Conservation (phyloP, 2,797 vertebrate genomes). For the Lacerta agilis region DNA sequence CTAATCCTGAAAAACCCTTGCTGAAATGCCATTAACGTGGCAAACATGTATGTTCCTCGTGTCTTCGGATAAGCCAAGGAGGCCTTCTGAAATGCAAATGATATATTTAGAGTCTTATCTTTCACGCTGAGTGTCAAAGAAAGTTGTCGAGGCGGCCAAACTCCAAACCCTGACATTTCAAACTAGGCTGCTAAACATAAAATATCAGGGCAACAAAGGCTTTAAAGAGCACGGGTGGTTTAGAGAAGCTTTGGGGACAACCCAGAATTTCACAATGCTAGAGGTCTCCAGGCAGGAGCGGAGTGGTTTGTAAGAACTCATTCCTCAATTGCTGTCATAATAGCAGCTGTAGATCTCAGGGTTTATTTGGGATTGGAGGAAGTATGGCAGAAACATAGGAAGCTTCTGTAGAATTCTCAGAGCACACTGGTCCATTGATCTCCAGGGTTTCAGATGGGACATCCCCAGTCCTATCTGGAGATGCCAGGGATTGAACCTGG, state of each 20-base stretch:
- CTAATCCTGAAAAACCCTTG: neutral
- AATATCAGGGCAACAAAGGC: neutral
- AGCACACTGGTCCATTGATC: too few species aligned
- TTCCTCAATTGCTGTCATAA: neutral
- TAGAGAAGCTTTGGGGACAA: neutral
- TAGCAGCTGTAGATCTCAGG: neutral
- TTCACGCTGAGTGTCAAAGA: neutral
- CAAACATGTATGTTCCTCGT: neutral
- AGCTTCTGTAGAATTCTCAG: too few species aligned
- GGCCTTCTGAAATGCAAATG: slow-evolving; percentile 20
- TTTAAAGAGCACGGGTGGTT: neutral
- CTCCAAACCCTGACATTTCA: neutral
- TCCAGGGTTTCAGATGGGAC: too few species aligned
- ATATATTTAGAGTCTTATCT: neutral
- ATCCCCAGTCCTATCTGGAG: too few species aligned
- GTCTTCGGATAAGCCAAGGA: slow-evolving; percentile 17
- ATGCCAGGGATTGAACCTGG: neutral
- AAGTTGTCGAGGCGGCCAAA: neutral
- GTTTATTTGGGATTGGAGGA: neutral
- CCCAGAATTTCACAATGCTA: neutral
- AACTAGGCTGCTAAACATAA: neutral
- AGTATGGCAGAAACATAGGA: neutral
- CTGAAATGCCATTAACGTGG: slow-evolving; percentile 21
- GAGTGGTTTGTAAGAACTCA: neutral
- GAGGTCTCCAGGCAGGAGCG: neutral